phyloP scores from a whole-genome alignment of 1,140 invertebrate genomes.

The Papilio glaucus region DNA sequence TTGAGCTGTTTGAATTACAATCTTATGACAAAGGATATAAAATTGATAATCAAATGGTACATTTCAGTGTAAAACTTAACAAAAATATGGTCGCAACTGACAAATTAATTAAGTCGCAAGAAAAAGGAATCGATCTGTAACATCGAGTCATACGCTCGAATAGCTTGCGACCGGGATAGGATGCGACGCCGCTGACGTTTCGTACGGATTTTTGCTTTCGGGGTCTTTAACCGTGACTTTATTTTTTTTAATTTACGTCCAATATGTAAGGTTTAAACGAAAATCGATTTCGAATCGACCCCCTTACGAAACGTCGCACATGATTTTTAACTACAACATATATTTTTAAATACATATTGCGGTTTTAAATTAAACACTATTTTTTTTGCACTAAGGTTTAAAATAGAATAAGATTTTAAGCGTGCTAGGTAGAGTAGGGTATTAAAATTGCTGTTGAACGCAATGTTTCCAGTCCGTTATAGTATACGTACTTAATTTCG shows the following conservation, averaged over 20 bases:
- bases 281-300: slow-evolving; percentile 20
- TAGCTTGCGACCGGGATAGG: slow-evolving; percentile 46
- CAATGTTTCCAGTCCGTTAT: too few relatives aligned
- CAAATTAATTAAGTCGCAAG: slow-evolving; percentile 65
- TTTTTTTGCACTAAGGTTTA: too few relatives aligned
- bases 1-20: slow-evolving; percentile 39
- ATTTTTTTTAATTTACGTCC: slow-evolving; percentile 26
- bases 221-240: slow-evolving; percentile 42
- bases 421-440: too few relatives aligned
- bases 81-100: slow-evolving; percentile 50
- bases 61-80: slow-evolving; percentile 22
- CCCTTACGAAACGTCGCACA: slow-evolving; percentile 19
- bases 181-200: slow-evolving; percentile 39
- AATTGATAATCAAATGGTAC: slow-evolving; percentile 34
- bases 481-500: too few relatives aligned
- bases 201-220: slow-evolving; percentile 39
- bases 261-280: slow-evolving; percentile 32
- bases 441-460: too few relatives aligned
- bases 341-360: not conserved
- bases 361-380: too few relatives aligned
- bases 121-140: slow-evolving; percentile 58
- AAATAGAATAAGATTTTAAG: too few relatives aligned
- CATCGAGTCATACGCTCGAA: slow-evolving; percentile 53
- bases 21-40: not conserved
- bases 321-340: slow-evolving; percentile 1